Base-by-base conservation (phyloP, 2,888 invertebrate genomes). In the Tiliacea aurago region DNA sequence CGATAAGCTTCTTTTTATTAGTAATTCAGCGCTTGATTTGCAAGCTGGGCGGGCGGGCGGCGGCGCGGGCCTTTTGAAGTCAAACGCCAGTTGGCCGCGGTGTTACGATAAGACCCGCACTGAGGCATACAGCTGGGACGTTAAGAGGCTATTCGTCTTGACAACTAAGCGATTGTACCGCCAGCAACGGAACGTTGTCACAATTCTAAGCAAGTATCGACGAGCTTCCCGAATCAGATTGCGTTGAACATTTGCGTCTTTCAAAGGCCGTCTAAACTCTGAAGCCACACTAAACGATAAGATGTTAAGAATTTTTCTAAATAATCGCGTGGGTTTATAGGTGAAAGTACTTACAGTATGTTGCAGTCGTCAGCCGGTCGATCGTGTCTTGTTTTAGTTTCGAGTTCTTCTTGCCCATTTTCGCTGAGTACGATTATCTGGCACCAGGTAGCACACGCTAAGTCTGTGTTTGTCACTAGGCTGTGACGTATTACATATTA, bases 311-410 rank as follows among this genome's bases (percentile, higher is more conserved):
- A 51, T 78, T 70, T 70, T 51, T 61, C 10, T 51, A 47, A 62
- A 65, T 76, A 15, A 33, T 41, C 5, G 13, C 67, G 65, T 70
- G 62, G 41, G 20, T 33, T 41, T 7, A 20, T 18, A 43, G 43
- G 15, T 64, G 53, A 53, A 13, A 70, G 73, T 92, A 95, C 99
- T 98, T 95, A 99, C 99, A 99, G 96, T 99, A 99, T 85, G 99
- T 99, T 90, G 98, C 98, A 85, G 98, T 98, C 86, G 98, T 99
- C 87, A 99, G 97, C 88, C 98, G 97, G 95, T 99, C 98, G 93
- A 99, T 98, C 90, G 99, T 99, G 94, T 99, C 99, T 95, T 98
- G 98, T 97, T 99, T 99, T 95, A 99, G 97, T 97, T 99, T 99
- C 75, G 99, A 99, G 93, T 99, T 99, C 96, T 98, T 98, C 97